Percentiles rank a stretch among this genome's conserved stretches.
phyloP scores from a whole-genome alignment of 2,797 vertebrate species.

The Tadarida brasiliensis region DNA sequence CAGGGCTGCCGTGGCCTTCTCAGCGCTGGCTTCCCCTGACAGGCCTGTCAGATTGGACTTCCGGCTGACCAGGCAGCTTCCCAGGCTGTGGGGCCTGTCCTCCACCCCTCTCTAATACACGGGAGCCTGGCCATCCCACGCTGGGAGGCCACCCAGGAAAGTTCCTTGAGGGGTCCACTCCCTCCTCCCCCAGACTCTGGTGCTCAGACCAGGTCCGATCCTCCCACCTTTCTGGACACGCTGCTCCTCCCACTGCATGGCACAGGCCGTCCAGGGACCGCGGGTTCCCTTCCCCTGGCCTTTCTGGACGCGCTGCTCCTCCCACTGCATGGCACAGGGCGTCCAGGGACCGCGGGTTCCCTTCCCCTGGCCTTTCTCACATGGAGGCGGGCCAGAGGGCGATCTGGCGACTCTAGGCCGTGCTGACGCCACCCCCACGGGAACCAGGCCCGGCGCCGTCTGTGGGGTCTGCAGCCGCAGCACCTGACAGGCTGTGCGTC shows the following conservation, averaged over 20 bases:
- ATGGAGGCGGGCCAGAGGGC: background rate
- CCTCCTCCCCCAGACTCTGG: background rate
- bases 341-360: background rate
- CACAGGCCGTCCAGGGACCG: background rate
- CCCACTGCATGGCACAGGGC: background rate
- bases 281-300: background rate
- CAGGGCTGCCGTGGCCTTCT: background rate
- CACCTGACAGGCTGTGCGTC: fast-evolving
- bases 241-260: background rate
- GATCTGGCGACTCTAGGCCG: background rate
- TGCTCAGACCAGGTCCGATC: background rate
- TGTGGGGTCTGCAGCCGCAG: background rate
- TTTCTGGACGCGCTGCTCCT: background rate
- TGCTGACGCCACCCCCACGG: background rate
- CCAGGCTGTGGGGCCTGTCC: background rate
- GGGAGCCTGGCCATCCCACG: background rate
- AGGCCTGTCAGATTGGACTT: background rate
- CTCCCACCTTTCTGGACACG: background rate
- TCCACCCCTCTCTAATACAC: fast-evolving
- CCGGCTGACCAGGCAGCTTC: background rate
- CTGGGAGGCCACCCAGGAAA: background rate
- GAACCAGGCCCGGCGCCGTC: background rate
- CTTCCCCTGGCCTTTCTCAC: background rate
- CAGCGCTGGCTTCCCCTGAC: background rate
- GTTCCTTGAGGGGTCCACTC: too few relatives aligned